These are phyloP conservation scores for Enteromius viviparus DNA, from an alignment of 2,797 vertebrate species.

Conservation along the genomic window DNA sequence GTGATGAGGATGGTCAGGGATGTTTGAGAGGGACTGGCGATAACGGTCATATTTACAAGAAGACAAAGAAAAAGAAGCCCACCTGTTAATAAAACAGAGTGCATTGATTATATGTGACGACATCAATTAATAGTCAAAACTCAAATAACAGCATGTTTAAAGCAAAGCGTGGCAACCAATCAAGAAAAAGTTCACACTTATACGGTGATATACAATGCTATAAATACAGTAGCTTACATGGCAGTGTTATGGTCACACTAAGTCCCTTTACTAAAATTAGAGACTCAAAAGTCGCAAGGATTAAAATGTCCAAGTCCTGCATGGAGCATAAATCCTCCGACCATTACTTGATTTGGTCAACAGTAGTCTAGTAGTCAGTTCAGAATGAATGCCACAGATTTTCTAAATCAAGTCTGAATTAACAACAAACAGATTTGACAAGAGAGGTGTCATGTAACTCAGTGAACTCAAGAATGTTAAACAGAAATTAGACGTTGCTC, in stretches of 20 bases:
- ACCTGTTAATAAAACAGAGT: constrained; percentile 15
- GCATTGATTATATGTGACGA: not conserved
- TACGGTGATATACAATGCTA: constrained; percentile 12
- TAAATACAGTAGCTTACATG: constrained; percentile 36
- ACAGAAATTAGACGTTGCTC: not conserved
- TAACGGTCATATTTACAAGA: constrained; percentile 5
- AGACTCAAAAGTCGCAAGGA: constrained; percentile 51
- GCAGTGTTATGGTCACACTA: constrained; percentile 35
- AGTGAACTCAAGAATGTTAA: not conserved
- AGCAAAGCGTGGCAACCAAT: not conserved
- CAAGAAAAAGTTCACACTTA: not conserved
- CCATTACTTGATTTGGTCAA: not conserved
- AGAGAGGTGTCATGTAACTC: not conserved
- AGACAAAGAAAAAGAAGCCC: constrained; percentile 30
- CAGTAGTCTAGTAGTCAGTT: not conserved
- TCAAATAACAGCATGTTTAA: not conserved
- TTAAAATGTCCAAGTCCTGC: constrained; percentile 47
- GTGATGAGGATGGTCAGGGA: not conserved
- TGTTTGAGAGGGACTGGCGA: not conserved
- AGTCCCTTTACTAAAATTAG: constrained; percentile 55
- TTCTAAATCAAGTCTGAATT: constrained; percentile 3
- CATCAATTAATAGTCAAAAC: not conserved
- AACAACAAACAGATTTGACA: not conserved
- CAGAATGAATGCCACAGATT: not conserved
- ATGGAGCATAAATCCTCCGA: not conserved